These are phyloP conservation scores for Drosophila pallidifrons DNA, from an alignment of 1,140 invertebrate genomes.

Conservation along the genomic window DNA sequence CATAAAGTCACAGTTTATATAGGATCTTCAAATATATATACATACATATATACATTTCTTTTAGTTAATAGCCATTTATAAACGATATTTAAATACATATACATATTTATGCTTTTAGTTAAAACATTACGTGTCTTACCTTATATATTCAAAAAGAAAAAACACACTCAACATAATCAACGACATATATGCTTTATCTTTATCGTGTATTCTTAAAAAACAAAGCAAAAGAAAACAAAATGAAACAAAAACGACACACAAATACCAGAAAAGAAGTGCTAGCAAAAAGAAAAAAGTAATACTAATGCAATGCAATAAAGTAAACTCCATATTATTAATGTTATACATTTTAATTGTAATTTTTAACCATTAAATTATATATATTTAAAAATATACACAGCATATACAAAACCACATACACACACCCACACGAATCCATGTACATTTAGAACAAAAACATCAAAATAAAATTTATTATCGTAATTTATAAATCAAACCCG, in stretches of 20 bases:
- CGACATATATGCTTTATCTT: constrained; percentile 74
- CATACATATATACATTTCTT: constrained; percentile 48
- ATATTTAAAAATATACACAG: constrained; percentile 53
- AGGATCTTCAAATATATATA: constrained; percentile 52
- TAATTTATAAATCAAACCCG: constrained; percentile 66
- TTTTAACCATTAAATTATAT: constrained; percentile 75
- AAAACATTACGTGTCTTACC: constrained; percentile 73
- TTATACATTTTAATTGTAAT: constrained; percentile 75
- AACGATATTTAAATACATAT: constrained; percentile 54
- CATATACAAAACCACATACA: constrained; percentile 24
- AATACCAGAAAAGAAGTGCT: constrained; percentile 57
- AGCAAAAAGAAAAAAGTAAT: constrained; percentile 23
- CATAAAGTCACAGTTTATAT: constrained; percentile 58
- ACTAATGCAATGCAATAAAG: constrained; percentile 59
- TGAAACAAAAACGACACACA: constrained; percentile 27
- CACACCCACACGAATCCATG: constrained; percentile 62
- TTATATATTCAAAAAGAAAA: constrained; percentile 43
- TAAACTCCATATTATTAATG: constrained; percentile 72
- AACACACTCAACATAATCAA: constrained; percentile 68
- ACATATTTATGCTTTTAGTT: constrained; percentile 71
- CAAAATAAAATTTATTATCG: constrained; percentile 66
- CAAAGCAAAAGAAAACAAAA: constrained; percentile 7
- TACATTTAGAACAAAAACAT: constrained; percentile 75
- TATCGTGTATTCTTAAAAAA: constrained; percentile 49
- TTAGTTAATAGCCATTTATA: constrained; percentile 61